Evolutionary conservation across 1,140 invertebrate genomes (phyloP).

Genomic region (Pogonomyrmex californicus): DNA sequence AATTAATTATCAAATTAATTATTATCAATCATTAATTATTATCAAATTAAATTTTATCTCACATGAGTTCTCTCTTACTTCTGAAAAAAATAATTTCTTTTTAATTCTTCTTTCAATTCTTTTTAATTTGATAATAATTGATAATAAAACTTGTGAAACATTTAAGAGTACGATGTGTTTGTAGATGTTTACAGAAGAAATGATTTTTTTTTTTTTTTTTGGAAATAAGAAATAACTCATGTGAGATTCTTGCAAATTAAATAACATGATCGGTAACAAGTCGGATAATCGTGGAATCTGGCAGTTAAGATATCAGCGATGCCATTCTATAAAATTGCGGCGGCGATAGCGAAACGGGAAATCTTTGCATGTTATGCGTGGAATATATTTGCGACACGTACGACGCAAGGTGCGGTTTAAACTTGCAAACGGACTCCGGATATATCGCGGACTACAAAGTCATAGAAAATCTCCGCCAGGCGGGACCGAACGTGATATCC

Average conservation of each 20-base stretch:
- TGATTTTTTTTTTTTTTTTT: neutral
- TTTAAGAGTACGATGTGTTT: neutral
- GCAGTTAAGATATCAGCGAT: constrained; percentile 15
- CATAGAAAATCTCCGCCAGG: constrained; percentile 71
- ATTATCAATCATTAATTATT: too few species aligned
- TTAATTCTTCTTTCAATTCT: too few species aligned
- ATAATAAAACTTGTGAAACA: neutral
- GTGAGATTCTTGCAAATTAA: neutral
- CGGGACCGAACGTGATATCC: constrained; percentile 73
- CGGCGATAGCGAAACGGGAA: neutral
- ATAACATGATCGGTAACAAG: neutral
- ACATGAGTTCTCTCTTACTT: too few species aligned
- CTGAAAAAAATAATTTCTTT: too few species aligned
- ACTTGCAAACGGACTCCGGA: constrained; percentile 59
- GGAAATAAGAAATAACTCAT: neutral
- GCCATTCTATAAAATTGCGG: neutral
- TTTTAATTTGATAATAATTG: too few species aligned
- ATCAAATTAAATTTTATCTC: too few species aligned
- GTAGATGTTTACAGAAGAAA: neutral
- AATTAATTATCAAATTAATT: too few species aligned
- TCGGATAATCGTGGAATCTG: neutral
- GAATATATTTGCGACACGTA: constrained; percentile 67
- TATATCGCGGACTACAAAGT: constrained; percentile 64
- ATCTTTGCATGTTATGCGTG: constrained; percentile 53
- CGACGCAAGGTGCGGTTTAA: constrained; percentile 58